Percentiles rank a stretch among this genome's conserved stretches.
phyloP scores from a whole-genome alignment of 2,797 vertebrate genomes.

The Hipposideros larvatus region DNA sequence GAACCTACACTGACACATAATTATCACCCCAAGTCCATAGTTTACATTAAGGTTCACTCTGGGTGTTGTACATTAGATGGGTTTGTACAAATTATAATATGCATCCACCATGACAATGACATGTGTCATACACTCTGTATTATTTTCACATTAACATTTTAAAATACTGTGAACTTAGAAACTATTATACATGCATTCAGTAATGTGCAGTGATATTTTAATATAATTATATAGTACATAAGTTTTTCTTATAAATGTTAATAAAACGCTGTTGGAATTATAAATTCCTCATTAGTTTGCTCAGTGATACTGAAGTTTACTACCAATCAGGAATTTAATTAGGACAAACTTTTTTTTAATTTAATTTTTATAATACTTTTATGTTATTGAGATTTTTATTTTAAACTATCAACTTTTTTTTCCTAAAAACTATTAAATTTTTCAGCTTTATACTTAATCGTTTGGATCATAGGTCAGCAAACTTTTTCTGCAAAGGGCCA shows the following conservation, averaged over 20 bases:
- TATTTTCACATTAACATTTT: slow-evolving; percentile 21
- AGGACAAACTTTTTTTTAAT: slow-evolving; percentile 17
- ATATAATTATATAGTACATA: neutral
- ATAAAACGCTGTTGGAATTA: slow-evolving; percentile 42
- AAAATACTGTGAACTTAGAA: slow-evolving; percentile 34
- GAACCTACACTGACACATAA: neutral
- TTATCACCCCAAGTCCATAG: neutral
- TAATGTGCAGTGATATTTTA: neutral
- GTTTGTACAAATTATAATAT: slow-evolving; percentile 10
- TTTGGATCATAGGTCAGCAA: slow-evolving; percentile 30
- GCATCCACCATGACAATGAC: neutral
- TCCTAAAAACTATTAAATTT: neutral
- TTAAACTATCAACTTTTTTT: neutral
- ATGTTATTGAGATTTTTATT: neutral
- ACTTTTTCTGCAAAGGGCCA: slow-evolving; percentile 1
- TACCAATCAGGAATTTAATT: slow-evolving; percentile 57
- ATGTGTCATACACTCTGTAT: neutral
- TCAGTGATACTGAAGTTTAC: slow-evolving; percentile 1
- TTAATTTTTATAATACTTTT: slow-evolving; percentile 53
- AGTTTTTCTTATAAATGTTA: slow-evolving; percentile 58
- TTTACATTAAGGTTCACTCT: neutral
- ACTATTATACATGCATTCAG: neutral
- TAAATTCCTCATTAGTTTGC: slow-evolving; percentile 53
- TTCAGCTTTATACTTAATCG: slow-evolving; percentile 11
- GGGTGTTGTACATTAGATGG: neutral